These are phyloP conservation scores for Schizothorax lantsangensis DNA, from an alignment of 2,797 vertebrate genomes.

Conservation along the genomic window DNA sequence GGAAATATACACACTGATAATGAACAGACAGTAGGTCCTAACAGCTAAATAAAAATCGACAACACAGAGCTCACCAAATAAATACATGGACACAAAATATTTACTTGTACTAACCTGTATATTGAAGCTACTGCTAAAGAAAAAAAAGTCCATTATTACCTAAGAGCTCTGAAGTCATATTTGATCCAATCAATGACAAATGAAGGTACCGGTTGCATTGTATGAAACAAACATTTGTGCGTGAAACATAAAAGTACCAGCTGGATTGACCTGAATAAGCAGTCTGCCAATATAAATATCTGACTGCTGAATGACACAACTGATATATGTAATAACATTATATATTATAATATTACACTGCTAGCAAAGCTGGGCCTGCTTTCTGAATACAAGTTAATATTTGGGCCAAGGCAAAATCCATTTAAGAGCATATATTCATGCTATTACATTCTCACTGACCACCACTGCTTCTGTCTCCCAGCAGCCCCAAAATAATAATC, in stretches of 20 bases:
- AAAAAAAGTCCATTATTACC: neutral
- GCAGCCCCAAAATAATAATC: slow-evolving; percentile 21
- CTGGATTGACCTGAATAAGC: neutral
- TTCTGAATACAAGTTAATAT: neutral
- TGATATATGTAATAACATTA: neutral
- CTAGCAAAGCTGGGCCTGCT: neutral
- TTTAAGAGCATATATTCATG: slow-evolving; percentile 5
- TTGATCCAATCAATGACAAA: neutral
- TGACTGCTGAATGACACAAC: neutral
- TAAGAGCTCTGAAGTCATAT: neutral
- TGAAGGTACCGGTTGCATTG: neutral
- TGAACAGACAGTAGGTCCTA: neutral
- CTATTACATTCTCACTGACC: slow-evolving; percentile 5
- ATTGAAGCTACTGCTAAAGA: neutral
- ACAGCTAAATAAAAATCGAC: neutral
- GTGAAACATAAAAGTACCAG: neutral
- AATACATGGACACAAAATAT: neutral
- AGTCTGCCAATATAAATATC: neutral
- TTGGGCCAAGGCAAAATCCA: neutral
- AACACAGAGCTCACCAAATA: neutral
- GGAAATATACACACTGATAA: neutral
- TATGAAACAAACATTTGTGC: neutral
- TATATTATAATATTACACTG: neutral
- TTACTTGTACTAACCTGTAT: neutral
- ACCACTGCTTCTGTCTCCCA: neutral